These are phyloP conservation scores for Chydorus sphaericus DNA, from an alignment of 2,888 invertebrate species.

Conservation along the genomic window DNA sequence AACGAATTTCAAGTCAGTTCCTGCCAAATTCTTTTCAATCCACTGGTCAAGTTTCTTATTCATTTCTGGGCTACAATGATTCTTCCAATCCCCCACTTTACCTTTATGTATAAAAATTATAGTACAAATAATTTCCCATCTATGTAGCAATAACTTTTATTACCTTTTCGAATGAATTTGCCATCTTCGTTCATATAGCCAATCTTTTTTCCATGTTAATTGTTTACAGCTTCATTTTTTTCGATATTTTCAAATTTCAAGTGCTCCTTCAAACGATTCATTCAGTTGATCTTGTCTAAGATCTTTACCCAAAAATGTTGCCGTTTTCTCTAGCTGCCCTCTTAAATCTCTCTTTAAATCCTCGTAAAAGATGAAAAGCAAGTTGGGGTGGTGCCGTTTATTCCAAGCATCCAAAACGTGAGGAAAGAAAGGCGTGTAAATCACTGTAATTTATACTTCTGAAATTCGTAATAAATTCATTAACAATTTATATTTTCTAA, in stretches of 20 bases:
- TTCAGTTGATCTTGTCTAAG: constrained; percentile 49
- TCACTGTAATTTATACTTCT: too few relatives aligned
- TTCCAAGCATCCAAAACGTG: constrained; percentile 65
- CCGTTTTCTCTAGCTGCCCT: constrained; percentile 49
- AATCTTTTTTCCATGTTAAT: constrained; percentile 14
- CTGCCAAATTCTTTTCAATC: constrained; percentile 38
- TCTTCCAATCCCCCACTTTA: constrained; percentile 54
- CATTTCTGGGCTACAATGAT: constrained; percentile 56
- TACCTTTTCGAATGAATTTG: constrained; percentile 16
- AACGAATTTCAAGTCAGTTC: not conserved
- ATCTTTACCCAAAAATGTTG: constrained; percentile 50
- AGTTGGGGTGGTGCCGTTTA: constrained; percentile 45
- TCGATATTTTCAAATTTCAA: constrained; percentile 70
- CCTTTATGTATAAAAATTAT: too few relatives aligned
- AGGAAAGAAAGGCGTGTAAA: constrained; percentile 62
- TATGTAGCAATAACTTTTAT: too few relatives aligned
- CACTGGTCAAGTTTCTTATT: constrained; percentile 55
- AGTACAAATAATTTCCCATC: too few relatives aligned
- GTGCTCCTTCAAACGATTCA: constrained; percentile 51
- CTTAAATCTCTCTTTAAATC: constrained; percentile 57
- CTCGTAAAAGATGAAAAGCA: constrained; percentile 66
- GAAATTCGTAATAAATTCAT: too few relatives aligned
- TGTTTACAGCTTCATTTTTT: constrained; percentile 58
- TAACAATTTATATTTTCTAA: too few relatives aligned
- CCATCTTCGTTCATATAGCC: constrained; percentile 5